Evolutionary conservation across 2,888 invertebrate genomes (phyloP), one percentile per base, ranked within the genome.

Genomic region (Zygogramma bicolorata): DNA sequence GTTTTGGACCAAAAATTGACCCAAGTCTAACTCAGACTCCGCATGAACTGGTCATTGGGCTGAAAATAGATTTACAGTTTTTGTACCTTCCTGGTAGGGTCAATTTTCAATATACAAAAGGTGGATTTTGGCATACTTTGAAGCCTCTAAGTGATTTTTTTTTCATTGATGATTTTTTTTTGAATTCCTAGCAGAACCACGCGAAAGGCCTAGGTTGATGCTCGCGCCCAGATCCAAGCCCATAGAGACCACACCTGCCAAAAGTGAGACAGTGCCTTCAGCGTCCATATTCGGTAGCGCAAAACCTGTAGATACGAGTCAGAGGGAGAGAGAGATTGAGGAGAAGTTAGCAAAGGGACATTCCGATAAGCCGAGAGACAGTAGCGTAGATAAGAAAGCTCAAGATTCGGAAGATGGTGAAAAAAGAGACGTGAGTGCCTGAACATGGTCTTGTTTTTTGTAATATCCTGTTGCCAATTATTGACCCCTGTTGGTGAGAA

Each of bases 281-380:
- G 91, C 92, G 59, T 94, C 93, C 70, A 97, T 98, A 79, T 98
- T 98, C 85, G 98, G 98, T n/a, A 93, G 92, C 31, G 98, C 98
- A 18, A 96, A 95, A 85, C 98, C 98, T 0, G 98, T 98, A 0
- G 97, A 98, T 85, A 98, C 98, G 1, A 93, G 95, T 65, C 94
- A 95, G 58, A 91, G 94, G 80, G 97, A 97, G 83, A 90, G 95
- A 66, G 95, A 97, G 88, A 97, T 98, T 77, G 98, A 98, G 85
- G 95, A 96, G 84, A 92, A 95, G 78, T 88, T 97, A 62, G 91
- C 92, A 31, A 92, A 92, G 81, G 89, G 91, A 78, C 75, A 79
- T 34, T 74, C 78, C 81, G 71, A 84, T 75, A 75, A 82, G 75
- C 83, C 85, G 6, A 34, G 82, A 68, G 85, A 85, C 71, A 76